These are phyloP conservation scores for Scolanthus callimorphus DNA, from an alignment of 92 coral and sea anemone genomes.

Conservation along the genomic window DNA sequence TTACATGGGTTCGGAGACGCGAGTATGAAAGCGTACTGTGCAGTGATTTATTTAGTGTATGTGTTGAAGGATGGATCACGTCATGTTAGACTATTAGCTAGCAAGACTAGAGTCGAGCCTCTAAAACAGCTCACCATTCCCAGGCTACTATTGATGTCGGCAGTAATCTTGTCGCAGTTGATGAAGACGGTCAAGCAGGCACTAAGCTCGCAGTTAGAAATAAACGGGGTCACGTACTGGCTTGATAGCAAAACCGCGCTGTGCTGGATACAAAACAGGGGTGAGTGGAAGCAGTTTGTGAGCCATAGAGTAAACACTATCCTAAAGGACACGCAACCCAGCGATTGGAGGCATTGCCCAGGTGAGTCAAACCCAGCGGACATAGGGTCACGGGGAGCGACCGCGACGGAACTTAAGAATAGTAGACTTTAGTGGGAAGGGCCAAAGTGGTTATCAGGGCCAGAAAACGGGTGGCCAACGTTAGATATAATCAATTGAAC, in stretches of 20 bases:
- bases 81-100: not conserved
- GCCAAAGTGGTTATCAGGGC: no score
- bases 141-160: not conserved
- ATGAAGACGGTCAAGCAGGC: not conserved
- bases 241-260: not conserved
- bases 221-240: not conserved
- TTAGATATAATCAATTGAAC: no score
- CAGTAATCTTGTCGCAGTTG: not conserved
- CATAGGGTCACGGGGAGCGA: no score
- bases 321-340: no score
- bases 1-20: constrained; percentile 22
- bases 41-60: constrained; percentile 11
- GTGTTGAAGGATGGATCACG: not conserved
- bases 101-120: not conserved
- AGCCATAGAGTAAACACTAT: no score
- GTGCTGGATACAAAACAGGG: not conserved
- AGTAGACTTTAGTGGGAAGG: no score
- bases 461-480: no score
- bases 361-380: no score
- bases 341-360: no score
- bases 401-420: no score
- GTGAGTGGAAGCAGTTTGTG: not conserved
- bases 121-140: not conserved
- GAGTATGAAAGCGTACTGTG: constrained; percentile 25
- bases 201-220: not conserved